Conservation (phyloP, 2,888 invertebrate genomes). For the Lobophora halterata region DNA sequence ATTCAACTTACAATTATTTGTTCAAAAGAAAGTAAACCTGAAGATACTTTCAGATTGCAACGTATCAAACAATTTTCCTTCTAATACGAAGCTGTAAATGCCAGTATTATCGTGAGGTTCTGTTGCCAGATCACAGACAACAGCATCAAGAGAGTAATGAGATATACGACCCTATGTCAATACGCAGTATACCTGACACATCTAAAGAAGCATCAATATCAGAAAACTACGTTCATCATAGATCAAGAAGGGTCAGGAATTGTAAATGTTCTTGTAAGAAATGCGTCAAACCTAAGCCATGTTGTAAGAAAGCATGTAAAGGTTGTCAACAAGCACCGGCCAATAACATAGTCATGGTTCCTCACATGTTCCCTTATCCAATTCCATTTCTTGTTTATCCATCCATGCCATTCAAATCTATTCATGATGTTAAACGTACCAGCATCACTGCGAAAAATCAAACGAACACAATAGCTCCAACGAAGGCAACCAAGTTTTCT, state of each 20-base stretch:
- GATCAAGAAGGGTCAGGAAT: neutral
- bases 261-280: conserved; percentile 9
- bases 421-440: no score
- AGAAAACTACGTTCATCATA: no score
- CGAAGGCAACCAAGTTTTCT: no score
- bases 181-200: no score
- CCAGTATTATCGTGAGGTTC: neutral
- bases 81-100: conserved; percentile 5
- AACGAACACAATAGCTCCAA: no score
- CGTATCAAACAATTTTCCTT: conserved; percentile 7
- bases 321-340: conserved; percentile 3
- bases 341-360: conserved; percentile 6
- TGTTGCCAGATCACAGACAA: neutral
- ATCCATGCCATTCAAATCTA: no score
- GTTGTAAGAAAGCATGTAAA: conserved; percentile 7
- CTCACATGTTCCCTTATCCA: conserved; percentile 12
- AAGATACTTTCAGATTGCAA: conserved; percentile 11
- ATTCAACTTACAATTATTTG: no score
- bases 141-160: neutral
- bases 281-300: conserved; percentile 6
- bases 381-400: conserved; percentile 10
- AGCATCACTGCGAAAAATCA: no score
- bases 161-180: no score
- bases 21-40: no score
- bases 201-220: neutral